Evolutionary conservation across 92 coral and sea anemone genomes (phyloP).

Genomic region (Pocillopora meandrina): DNA sequence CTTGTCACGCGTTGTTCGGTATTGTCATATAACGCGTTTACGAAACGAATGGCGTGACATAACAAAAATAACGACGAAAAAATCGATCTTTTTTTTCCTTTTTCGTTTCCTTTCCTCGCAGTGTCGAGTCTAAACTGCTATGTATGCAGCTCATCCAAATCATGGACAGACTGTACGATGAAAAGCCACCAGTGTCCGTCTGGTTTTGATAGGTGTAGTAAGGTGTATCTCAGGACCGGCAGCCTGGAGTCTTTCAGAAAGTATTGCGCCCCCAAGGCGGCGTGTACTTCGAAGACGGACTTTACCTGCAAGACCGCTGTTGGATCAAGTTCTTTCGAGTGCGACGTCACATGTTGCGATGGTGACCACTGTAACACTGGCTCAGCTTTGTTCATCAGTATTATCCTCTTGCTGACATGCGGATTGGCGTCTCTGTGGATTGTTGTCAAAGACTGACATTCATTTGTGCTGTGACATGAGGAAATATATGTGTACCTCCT

Average conservation of each 20-base stretch:
- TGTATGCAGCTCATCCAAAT: not conserved
- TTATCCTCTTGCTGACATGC: constrained; percentile 13
- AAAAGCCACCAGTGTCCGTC: not conserved
- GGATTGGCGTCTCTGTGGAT: constrained; percentile 1
- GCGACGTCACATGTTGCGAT: constrained; percentile 11
- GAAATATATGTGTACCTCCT: no score
- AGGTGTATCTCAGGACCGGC: not conserved
- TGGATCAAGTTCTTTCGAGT: not conserved
- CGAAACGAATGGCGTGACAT: no score
- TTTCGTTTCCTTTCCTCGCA: not conserved
- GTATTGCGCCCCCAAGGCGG: not conserved
- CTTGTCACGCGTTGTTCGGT: no score
- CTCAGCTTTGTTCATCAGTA: constrained; percentile 1
- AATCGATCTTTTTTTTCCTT: not conserved
- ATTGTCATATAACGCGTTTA: no score
- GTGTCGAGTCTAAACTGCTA: not conserved
- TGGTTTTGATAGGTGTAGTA: not conserved
- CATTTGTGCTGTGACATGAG: no score
- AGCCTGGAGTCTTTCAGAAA: not conserved
- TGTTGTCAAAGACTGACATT: no score
- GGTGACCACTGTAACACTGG: constrained; percentile 30
- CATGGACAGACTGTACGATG: not conserved
- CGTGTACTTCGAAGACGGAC: not conserved
- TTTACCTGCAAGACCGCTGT: not conserved
- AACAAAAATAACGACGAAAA: no score